Base-by-base conservation (phyloP, 1,140 invertebrate species). In the Ephestia elutella region DNA sequence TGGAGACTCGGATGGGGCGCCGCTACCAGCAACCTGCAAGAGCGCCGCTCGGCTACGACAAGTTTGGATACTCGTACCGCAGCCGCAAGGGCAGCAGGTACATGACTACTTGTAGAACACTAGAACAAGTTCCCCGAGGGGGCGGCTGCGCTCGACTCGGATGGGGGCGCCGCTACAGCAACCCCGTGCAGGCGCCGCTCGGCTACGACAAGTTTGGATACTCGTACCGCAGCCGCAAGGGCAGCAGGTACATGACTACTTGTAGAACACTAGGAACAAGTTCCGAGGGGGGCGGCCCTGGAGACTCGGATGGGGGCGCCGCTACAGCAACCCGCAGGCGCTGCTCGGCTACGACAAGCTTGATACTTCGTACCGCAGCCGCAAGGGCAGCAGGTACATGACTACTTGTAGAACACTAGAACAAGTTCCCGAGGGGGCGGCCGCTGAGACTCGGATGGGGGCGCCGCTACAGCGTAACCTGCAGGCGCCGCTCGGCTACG, bases 161-260 rank as follows among this genome's bases (percentile, higher is more conserved):
- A 49, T 99, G 97, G 96, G 95, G 95, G 21, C 96, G 98, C 66
- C 93, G 95, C 75, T 94, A 95, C 91, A 97, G n/a, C 21, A 2
- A 98, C 98, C 90, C 90, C n/a, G n/a, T 99, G 59, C 98, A 99
- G 90, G 94, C 95, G 11, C 95, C 95, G n/a, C 84, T 95, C 32
- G 95, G 95, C 1, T 99, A 99, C 89, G 98, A 99, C 87, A 98
- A 98, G 90, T 99, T 99, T 87, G 97, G 98, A 10, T 99, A 99
- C 88, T 97, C 97, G 0, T 99, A 97, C 96, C 91, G 21, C 21
- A 25, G 98, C 75, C 99, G 97, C 11, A 93, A 93, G 82, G 90
- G 90, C 10, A 92, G 91, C 11, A 89, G 83, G 85, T 88, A 59
- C 11, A 2, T 5, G n/a, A n/a, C n/a, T n/a, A n/a, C n/a, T n/a